Evolutionary conservation across 2,113 vertebrate genomes (phyloP), one percentile per base, ranked within the genome.

Genomic region (Emberiza fucata): DNA sequence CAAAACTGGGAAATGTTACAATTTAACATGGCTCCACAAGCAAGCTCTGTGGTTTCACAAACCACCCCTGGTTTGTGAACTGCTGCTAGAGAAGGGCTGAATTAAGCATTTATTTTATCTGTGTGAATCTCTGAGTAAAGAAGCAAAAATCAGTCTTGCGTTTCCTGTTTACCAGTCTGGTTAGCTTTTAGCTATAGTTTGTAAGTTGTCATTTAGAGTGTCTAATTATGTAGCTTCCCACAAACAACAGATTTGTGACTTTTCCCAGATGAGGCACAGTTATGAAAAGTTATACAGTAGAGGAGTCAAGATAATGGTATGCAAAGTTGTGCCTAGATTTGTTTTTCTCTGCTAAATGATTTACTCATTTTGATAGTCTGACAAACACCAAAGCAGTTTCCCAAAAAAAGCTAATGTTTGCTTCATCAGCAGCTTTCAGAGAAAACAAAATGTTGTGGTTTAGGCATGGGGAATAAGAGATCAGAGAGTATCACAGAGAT

Each of bases 181-280:
- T 75, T 90, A 75, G 45, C 69, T 93, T 94, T 92, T 60, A 86
- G 68, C 63, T 81, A 45, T 69, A 59, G 70, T 95, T 92, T 51
- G 16, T 85, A 93, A 89, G 40, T 54, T 95, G 47, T 92, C 82
- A 47, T 91, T 89, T 86, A 80, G 80, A 93, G 40, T 95, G 56
- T 93, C 83, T 94, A 79, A 96, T 92, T 94, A 64, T 93, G 48
- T 73, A 48, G 47, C 73, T 94, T 95, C 83, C 88, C 91, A 72
- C 80, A 94, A 95, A 81, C 5, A 28, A 71, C 3, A 5, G 33
- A 81, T 88, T 87, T 96, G 40, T 80, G 69, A 90, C 45, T 95
- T 95, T 96, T 97, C 83, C 79, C 75, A 92, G 63, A 86, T 85
- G 71, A 95, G 48, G 17, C 78, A 79, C 19, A 61, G 76, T 88